A percentile compares a stretch with the other conserved stretches of the same genome.
phyloP scores from a whole-genome alignment of 2,888 invertebrate species.

The Scaptomyza caliginosa region DNA sequence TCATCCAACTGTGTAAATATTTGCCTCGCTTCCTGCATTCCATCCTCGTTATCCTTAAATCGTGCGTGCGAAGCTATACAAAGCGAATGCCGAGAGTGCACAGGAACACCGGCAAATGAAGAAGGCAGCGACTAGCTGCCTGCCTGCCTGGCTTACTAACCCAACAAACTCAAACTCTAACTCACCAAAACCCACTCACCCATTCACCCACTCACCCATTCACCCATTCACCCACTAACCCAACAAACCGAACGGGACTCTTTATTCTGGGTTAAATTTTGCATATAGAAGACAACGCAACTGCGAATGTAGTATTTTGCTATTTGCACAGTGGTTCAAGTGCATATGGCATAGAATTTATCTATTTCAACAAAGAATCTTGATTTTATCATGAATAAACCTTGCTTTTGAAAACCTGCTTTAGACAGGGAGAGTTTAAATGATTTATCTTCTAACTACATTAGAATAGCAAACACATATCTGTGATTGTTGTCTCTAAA shows the following conservation, averaged over 20 bases:
- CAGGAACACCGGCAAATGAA: constrained; percentile 37
- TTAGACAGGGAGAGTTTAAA: too few species aligned
- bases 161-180: background rate
- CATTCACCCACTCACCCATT: too few species aligned
- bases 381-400: too few species aligned
- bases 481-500: too few species aligned
- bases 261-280: constrained; percentile 75
- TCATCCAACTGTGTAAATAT: constrained; percentile 80
- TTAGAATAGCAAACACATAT: too few species aligned
- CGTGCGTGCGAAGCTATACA: constrained; percentile 74
- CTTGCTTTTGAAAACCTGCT: too few species aligned
- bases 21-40: constrained; percentile 79
- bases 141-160: constrained; percentile 1
- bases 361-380: background rate
- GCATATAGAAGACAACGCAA: constrained; percentile 64
- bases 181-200: constrained; percentile 20
- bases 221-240: constrained; percentile 28
- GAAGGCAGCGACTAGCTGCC: constrained; percentile 15
- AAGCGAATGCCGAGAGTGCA: constrained; percentile 49
- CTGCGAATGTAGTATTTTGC: constrained; percentile 32
- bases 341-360: constrained; percentile 1
- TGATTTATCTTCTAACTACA: too few species aligned
- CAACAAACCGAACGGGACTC: constrained; percentile 55
- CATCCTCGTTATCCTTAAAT: constrained; percentile 78
- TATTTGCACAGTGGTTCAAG: constrained; percentile 56